phyloP scores from a whole-genome alignment of 2,888 invertebrate species.

The Melanostoma scalare region DNA sequence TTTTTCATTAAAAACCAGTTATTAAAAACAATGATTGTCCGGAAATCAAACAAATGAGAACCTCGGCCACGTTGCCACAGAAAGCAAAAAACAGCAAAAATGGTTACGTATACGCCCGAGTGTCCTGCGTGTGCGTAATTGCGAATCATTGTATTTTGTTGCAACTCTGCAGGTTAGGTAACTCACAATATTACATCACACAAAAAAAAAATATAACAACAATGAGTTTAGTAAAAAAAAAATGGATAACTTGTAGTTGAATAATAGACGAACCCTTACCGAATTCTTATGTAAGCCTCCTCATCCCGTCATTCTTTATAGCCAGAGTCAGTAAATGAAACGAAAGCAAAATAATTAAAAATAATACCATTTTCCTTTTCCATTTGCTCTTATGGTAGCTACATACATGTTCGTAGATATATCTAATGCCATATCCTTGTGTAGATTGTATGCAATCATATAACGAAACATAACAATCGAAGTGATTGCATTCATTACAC shows the following conservation, averaged over 20 bases:
- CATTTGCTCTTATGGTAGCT: neutral
- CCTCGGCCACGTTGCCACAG: constrained; percentile 5
- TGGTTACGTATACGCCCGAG: constrained; percentile 35
- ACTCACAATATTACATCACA: too few species aligned
- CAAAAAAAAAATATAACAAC: too few species aligned
- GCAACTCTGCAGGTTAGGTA: too few species aligned
- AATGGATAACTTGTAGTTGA: neutral
- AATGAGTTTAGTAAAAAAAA: too few species aligned
- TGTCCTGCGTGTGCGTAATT: neutral
- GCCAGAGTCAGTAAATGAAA: neutral
- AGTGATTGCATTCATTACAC: constrained; percentile 48
- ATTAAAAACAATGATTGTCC: neutral
- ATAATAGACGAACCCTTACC: constrained; percentile 13
- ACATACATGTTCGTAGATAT: neutral
- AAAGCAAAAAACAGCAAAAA: neutral
- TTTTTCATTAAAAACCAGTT: neutral
- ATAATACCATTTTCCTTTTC: neutral
- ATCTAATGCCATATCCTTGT: constrained; percentile 20
- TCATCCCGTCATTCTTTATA: neutral
- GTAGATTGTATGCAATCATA: constrained; percentile 45
- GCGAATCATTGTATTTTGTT: too few species aligned
- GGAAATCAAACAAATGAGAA: neutral
- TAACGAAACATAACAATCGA: constrained; percentile 41
- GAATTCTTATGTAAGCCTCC: constrained; percentile 25
- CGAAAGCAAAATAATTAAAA: constrained; percentile 43